Base-by-base conservation (phyloP, 2,888 invertebrate species). In the Pseudoips prasinana region DNA sequence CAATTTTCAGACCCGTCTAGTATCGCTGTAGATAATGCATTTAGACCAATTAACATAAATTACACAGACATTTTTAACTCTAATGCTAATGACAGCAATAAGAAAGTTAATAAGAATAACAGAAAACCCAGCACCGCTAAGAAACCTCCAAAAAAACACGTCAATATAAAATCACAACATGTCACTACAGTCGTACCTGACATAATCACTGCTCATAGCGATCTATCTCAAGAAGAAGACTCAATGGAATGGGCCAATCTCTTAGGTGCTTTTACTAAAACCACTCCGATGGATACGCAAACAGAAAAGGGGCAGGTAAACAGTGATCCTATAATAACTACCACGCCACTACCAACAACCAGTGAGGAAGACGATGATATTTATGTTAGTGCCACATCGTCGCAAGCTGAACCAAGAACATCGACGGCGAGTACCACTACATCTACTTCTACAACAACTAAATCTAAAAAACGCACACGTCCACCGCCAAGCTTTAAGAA, bases 181-280 rank as follows among this genome's bases (percentile, higher is more conserved):
- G 46, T 58, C 7, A 75, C 81, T n/a, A 80, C 78, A 10, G 58
- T 50, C 24, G 47, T 58, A 30, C 81, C 86, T 2, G 85, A 86
- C 20, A 85, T 85, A 27, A 86, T 85, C 40, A 86, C 86, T 28
- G 74, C 65, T 10, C 56, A 64, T 27, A 64, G 43, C 24, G 43
- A 52, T 30, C 44, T 53, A 7, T 52, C 53, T 18, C 70, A 75
- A 25, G 71, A 71, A 19, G 55, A 55, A 7, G 67, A 66, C 29
- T 42, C 63, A 1, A 62, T 79, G 57, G 62, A 78, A 39, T 86
- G 85, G 85, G 77, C 77, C 4, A 80, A 78, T 35, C 37, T 83
- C 43, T 57, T 88, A 33, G 72, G 77, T 28, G 80, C 83, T 9
- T 82, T 86, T 45, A 67, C 73, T 14, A 83, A 77, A 64, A 87